Evolutionary conservation across 1,140 invertebrate species (phyloP), one percentile per base, ranked within the genome.

Genomic region (Drosophila navojoa): DNA sequence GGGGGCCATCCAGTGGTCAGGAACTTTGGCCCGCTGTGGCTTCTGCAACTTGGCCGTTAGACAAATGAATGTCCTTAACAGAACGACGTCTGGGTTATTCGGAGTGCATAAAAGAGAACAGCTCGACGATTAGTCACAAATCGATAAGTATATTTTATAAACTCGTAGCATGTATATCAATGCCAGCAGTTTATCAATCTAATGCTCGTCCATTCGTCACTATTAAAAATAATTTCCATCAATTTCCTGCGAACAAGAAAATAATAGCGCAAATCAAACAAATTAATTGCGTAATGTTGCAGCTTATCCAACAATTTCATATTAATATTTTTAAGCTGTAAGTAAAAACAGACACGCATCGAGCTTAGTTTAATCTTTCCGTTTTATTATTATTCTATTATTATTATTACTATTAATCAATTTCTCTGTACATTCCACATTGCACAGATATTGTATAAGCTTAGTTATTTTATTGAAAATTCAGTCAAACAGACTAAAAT

Each of bases 1-100:
- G 59, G 32, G 54, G 54, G 40, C 76, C 79, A 87, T 87, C 82
- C 68, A 87, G 79, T 87, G 84, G 79, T 81, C 74, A 40, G 66
- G 61, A 74, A 81, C 67, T 80, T 85, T 84, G 53, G 44, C 45
- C 16, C 19, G 42, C 42, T 54, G 38, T 27, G 54, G n/a, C 44
- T 27, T 19, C 42, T 29, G n/a, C 29, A 54, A 40, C 15, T 57
- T 40, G 50, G 10, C 6, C 10, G 54, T 52, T 58, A 55, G 69
- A 71, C 50, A 63, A 71, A 75, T 76, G 55, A 61, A 68, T 50
- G 70, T 68, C 69, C 70, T 68, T 72, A 67, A 67, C 66, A 42
- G 25, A 52, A 70, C 15, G 42, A 40, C 15, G 29, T 40, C 19
- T 59, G 55, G 29, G 16, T 38, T 66, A 25, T 27, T 11, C n/a